phyloP scores from a whole-genome alignment of 2,888 invertebrate genomes.

The Euclidia mi region DNA sequence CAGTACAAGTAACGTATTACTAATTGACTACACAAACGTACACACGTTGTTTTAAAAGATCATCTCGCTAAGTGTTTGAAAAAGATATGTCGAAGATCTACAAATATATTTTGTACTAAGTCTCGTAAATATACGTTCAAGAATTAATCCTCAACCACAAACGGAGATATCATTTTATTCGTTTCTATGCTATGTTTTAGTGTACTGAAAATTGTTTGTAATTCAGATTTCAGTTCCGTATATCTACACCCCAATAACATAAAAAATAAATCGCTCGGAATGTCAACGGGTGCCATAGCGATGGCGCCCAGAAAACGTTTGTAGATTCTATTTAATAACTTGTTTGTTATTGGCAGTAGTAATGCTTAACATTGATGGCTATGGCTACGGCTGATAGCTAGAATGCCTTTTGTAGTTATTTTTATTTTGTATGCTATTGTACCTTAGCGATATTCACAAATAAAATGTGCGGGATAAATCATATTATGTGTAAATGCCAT shows the following conservation, averaged over 20 bases:
- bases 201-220: slow-evolving; percentile 95
- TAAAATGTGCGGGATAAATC: no score
- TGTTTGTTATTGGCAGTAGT: slow-evolving; percentile 96
- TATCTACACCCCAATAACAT: slow-evolving; percentile 96
- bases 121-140: no score
- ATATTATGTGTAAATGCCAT: no score
- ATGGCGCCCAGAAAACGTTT: no score
- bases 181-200: slow-evolving; percentile 91
- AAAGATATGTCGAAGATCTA: no score
- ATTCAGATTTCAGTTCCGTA: slow-evolving; percentile 93
- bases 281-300: no score
- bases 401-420: neutral
- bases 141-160: no score
- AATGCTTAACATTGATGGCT: slow-evolving; percentile 66
- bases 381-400: neutral
- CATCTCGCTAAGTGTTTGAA: no score
- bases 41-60: no score
- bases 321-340: slow-evolving; percentile 95
- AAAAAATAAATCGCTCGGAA: slow-evolving; percentile 92
- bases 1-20: no score
- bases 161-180: slow-evolving; percentile 6
- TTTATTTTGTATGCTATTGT: neutral
- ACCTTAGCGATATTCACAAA: neutral
- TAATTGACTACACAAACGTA: no score
- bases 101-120: no score